A percentile compares a stretch with the other conserved stretches of the same genome.
phyloP scores from a whole-genome alignment of 1,140 invertebrate species.

The Pomacea maculata region DNA sequence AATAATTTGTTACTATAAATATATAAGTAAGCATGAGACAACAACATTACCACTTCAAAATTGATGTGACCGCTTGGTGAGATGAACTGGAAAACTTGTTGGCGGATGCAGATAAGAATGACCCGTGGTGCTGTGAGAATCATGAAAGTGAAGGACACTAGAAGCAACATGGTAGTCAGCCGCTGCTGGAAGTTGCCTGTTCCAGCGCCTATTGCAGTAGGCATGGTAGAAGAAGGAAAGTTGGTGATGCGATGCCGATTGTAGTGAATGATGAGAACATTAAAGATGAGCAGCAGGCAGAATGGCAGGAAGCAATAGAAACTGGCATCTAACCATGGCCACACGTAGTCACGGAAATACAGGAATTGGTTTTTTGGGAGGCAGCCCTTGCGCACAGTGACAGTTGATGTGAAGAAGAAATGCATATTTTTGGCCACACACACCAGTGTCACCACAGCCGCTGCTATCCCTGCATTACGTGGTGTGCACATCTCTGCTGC shows the following conservation, averaged over 20 bases:
- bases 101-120: conserved; percentile 41
- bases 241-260: conserved; percentile 31
- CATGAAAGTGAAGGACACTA: conserved; percentile 48
- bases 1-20: background rate
- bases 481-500: conserved; percentile 32
- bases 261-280: conserved; percentile 50
- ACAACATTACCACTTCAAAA: conserved; percentile 23
- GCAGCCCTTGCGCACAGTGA: conserved; percentile 26
- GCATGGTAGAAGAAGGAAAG: background rate
- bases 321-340: conserved; percentile 56
- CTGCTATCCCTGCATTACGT: conserved; percentile 28
- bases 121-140: conserved; percentile 42
- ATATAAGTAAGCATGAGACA: background rate
- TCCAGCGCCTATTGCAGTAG: conserved; percentile 2
- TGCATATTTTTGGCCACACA: conserved; percentile 39
- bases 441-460: conserved; percentile 30
- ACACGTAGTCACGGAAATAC: conserved; percentile 37
- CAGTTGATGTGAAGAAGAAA: conserved; percentile 41
- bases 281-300: conserved; percentile 48
- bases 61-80: conserved; percentile 25
- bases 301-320: conserved; percentile 56
- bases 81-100: conserved; percentile 35
- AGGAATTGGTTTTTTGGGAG: conserved; percentile 22
- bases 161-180: conserved; percentile 47
- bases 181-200: conserved; percentile 30